Conservation (phyloP, 2,113 vertebrate genomes). For the Apaloderma vittatum region DNA sequence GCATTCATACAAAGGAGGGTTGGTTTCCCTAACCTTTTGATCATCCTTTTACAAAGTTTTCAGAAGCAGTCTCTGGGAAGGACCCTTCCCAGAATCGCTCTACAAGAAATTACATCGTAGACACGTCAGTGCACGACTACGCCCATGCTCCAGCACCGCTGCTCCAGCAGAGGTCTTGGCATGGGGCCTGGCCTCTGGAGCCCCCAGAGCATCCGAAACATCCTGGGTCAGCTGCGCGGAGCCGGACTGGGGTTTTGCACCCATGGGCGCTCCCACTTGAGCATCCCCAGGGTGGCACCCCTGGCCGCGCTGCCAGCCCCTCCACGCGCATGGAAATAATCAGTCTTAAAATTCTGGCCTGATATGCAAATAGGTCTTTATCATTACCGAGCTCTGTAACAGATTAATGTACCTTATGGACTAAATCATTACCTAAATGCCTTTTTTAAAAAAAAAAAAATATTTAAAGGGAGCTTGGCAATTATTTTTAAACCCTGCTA, state of each 20-base stretch:
- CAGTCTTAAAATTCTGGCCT: not conserved
- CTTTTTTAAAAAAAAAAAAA: not conserved
- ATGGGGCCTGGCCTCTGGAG: not conserved
- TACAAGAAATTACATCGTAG: not conserved
- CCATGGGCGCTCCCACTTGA: not conserved
- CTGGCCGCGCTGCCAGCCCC: accelerated
- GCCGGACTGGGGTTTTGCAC: not conserved
- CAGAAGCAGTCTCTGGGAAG: not conserved
- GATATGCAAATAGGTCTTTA: not conserved
- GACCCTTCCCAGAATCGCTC: not conserved
- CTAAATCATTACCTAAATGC: constrained; percentile 29
- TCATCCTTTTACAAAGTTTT: not conserved
- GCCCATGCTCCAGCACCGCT: not conserved
- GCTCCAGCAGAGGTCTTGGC: accelerated
- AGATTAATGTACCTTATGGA: constrained; percentile 24
- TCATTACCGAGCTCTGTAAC: not conserved
- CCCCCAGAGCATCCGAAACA: not conserved
- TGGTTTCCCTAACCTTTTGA: not conserved
- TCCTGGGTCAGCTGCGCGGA: not conserved
- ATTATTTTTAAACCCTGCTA: constrained; percentile 78
- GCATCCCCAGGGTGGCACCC: not conserved
- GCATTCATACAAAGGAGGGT: not conserved
- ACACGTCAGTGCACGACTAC: accelerated
- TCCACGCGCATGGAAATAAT: not conserved
- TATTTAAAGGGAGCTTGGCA: not conserved